These are phyloP conservation scores for Yoshiicerus persimilis DNA, from an alignment of 1,140 invertebrate species.

Conservation along the genomic window DNA sequence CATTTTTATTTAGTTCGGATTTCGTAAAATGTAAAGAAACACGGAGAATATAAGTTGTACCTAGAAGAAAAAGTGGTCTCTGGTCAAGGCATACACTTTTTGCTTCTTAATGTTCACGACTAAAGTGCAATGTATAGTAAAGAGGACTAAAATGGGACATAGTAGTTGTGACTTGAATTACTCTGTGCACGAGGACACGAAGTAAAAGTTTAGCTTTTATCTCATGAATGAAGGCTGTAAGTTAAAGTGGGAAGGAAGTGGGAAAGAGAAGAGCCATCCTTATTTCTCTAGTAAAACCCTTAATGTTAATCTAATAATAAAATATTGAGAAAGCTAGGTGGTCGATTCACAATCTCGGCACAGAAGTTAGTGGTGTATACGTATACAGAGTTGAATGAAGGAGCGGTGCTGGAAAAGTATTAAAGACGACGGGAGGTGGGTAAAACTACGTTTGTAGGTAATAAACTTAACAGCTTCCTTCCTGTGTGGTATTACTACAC, in stretches of 20 bases:
- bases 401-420: background rate
- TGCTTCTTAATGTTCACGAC: background rate
- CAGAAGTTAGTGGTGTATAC: background rate
- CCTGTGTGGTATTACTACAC: background rate
- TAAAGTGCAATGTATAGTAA: background rate
- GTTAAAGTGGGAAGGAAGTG: background rate
- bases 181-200: no score
- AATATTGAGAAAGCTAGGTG: background rate
- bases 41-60: background rate
- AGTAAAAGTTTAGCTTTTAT: background rate
- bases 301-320: background rate
- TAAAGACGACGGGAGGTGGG: background rate
- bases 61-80: background rate
- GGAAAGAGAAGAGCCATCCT: no score
- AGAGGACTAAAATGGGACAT: no score
- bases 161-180: no score
- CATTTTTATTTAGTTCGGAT: background rate
- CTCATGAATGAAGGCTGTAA: background rate
- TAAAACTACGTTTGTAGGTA: background rate
- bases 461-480: background rate
- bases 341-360: background rate
- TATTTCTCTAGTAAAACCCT: background rate
- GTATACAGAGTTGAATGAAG: no score
- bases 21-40: background rate
- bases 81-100: background rate